Base-by-base conservation (phyloP, 1,140 invertebrate species). In the Bombyx mandarina region DNA sequence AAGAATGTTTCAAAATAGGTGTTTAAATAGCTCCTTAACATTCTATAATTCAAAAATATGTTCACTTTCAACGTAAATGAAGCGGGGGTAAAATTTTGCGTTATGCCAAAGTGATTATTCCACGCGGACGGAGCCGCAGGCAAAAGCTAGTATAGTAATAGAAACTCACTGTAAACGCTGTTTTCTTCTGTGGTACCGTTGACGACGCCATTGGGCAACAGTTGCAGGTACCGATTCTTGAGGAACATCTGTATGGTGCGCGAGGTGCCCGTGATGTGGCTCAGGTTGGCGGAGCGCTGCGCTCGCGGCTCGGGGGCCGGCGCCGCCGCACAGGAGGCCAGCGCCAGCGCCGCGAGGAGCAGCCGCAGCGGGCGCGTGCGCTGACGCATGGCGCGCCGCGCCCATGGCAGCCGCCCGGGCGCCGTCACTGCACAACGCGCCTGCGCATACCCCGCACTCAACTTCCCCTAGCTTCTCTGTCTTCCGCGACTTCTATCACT, bases 171-270 rank as follows among this genome's bases (percentile, higher is more conserved):
- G 90, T 94, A 94, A 83, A 93, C 91, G 79, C 93, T 94, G 68
- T 88, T 90, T 79, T 92, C 91, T 74, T 94, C 91, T 71, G 89
- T 89, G 73, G 93, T 94, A 56, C 93, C 93, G 85, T 94, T 94
- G 76, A 95, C 93, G 61, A 92, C 93, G 71, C 93, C 94, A 84
- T 95, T 93, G 50, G 93, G 92, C 78, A 94, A 75, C 56, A 95
- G 89, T 84, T 95, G 94, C 61, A 95, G 89, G 76, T 93, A 92
- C 60, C 91, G 89, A 86, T 95, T 94, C 81, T 93, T 94, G 76
- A 95, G 91, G 86, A 92, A 94, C 90, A 95, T 91, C 82, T 93
- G 93, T 68, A 95, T 94, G 71, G 93, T 94, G 58, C 93, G 89
- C 22, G 91, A 91, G 26, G 91, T 90, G 70, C 93, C 93, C 22